Evolutionary conservation across 2,797 vertebrate genomes (phyloP).

Genomic region (Amblyopsis hoosieri): DNA sequence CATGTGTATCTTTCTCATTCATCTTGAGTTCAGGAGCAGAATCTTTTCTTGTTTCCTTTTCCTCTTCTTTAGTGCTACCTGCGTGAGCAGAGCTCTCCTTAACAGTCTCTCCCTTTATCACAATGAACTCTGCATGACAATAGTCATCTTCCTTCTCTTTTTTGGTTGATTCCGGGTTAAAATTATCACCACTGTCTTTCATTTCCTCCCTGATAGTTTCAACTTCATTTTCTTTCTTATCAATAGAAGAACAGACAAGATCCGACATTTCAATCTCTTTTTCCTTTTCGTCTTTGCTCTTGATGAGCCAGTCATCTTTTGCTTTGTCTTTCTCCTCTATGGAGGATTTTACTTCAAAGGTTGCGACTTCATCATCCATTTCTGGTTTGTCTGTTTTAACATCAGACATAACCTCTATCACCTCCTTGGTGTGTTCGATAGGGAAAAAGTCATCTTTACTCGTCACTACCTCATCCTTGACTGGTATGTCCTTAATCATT

Average conservation of each 20-base stretch:
- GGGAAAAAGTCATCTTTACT: slow-evolving; percentile 16
- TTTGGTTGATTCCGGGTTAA: slow-evolving; percentile 22
- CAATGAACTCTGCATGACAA: background rate
- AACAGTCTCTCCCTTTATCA: slow-evolving; percentile 16
- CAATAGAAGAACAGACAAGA: background rate
- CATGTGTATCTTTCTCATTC: slow-evolving; percentile 31
- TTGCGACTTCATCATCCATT: slow-evolving; percentile 27
- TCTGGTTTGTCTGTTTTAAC: slow-evolving; percentile 20
- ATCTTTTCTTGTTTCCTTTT: slow-evolving; percentile 27
- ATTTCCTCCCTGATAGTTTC: slow-evolving; percentile 22
- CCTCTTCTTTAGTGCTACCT: slow-evolving; percentile 26
- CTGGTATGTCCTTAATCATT: slow-evolving; percentile 27
- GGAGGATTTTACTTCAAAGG: slow-evolving; percentile 27
- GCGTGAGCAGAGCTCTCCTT: slow-evolving; percentile 8
- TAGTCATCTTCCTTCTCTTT: background rate
- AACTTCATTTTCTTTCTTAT: slow-evolving; percentile 14
- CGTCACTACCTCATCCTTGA: slow-evolving; percentile 31
- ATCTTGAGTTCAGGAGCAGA: slow-evolving; percentile 28
- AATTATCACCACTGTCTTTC: slow-evolving; percentile 14
- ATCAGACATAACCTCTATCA: slow-evolving; percentile 26
- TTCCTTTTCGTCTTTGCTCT: slow-evolving; percentile 25
- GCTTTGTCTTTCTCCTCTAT: slow-evolving; percentile 38
- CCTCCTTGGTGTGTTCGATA: slow-evolving; percentile 27
- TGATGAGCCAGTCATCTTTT: slow-evolving; percentile 12
- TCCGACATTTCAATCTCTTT: slow-evolving; percentile 24